Evolutionary conservation across 2,888 invertebrate genomes (phyloP).

Genomic region (Mythimna lalbum): DNA sequence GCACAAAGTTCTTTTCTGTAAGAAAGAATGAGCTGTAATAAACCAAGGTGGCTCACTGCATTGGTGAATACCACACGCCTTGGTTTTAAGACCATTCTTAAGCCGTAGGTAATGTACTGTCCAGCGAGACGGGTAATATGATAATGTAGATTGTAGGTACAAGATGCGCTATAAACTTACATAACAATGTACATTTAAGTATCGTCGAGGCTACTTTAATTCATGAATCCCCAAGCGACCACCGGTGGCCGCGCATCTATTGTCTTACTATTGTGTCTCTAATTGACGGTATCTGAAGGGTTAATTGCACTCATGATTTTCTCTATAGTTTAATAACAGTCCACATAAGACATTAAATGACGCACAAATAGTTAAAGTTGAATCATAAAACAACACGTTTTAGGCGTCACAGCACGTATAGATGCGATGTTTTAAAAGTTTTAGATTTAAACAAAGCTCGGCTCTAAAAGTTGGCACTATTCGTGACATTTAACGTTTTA

Average conservation of each 20-base stretch:
- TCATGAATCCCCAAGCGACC: too few species aligned
- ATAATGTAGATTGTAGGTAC: too few species aligned
- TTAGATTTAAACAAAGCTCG: constrained; percentile 38
- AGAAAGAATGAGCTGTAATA: too few species aligned
- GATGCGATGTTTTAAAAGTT: constrained; percentile 32
- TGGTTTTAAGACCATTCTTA: too few species aligned
- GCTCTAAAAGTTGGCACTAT: constrained; percentile 22
- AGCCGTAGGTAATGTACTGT: too few species aligned
- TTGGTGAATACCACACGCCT: too few species aligned
- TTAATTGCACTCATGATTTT: neutral
- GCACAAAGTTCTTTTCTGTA: too few species aligned
- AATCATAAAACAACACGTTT: constrained; percentile 26
- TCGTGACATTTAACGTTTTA: constrained; percentile 40
- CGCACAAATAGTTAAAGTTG: constrained; percentile 21
- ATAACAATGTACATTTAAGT: neutral
- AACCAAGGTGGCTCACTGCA: too few species aligned
- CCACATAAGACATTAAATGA: neutral
- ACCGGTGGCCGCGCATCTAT: too few species aligned
- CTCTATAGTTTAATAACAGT: neutral
- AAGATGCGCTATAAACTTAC: neutral
- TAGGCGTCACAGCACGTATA: neutral
- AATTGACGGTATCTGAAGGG: too few species aligned
- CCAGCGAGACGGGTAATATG: too few species aligned
- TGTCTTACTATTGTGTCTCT: too few species aligned
- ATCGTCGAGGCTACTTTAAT: neutral